phyloP scores from a whole-genome alignment of 2,797 vertebrate species.

The Sebastes kiyomatsui region DNA sequence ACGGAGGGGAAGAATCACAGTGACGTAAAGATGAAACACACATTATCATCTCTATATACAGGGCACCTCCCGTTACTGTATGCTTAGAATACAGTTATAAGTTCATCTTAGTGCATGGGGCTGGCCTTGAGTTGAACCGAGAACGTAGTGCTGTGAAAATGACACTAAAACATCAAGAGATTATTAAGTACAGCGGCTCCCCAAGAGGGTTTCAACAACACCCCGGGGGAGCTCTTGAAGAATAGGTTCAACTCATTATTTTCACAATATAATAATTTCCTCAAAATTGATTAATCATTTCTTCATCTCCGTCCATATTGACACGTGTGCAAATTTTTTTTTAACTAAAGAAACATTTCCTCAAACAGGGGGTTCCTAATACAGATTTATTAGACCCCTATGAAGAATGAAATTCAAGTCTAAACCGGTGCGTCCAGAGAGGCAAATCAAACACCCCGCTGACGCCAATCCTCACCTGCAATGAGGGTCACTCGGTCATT shows the following conservation, averaged over 20 bases:
- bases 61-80: not conserved
- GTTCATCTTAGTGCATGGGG: not conserved
- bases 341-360: constrained; percentile 8
- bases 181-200: constrained; percentile 21
- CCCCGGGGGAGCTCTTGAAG: not conserved
- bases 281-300: constrained; percentile 25
- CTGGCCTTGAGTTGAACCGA: not conserved
- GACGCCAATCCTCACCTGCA: constrained; percentile 29
- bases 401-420: constrained; percentile 49
- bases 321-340: constrained; percentile 25
- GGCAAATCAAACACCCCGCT: constrained; percentile 27
- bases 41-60: constrained; percentile 32
- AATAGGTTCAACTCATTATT: constrained; percentile 14
- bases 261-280: constrained; percentile 23
- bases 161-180: constrained; percentile 13
- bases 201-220: constrained; percentile 9
- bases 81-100: not conserved
- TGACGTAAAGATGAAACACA: constrained; percentile 18
- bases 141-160: constrained; percentile 7
- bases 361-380: constrained; percentile 15
- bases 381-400: constrained; percentile 21
- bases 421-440: not conserved
- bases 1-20: constrained; percentile 33
- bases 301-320: not conserved
- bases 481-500: constrained; percentile 11